Evolutionary conservation across 2,113 vertebrate genomes (phyloP).

Genomic region (Callopanchax toddi): DNA sequence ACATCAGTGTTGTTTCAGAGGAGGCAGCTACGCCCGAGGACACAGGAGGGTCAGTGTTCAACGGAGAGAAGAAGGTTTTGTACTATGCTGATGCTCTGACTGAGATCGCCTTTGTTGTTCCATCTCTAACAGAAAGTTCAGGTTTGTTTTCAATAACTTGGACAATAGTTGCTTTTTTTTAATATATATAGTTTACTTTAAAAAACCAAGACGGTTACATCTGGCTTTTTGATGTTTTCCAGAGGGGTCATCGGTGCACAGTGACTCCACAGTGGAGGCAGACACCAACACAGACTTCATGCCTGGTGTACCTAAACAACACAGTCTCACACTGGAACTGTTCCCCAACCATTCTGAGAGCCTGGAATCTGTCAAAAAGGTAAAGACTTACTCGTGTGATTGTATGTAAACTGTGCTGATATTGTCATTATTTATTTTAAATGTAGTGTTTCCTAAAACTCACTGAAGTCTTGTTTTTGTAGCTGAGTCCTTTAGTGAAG

Average conservation of each 20-base stretch:
- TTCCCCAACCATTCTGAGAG: slow-evolving; percentile 92
- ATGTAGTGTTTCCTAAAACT: slow-evolving; percentile 2
- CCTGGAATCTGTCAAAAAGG: slow-evolving; percentile 89
- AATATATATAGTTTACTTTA: not conserved
- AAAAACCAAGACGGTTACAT: not conserved
- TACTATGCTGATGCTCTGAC: slow-evolving; percentile 96
- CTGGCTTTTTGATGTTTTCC: slow-evolving; percentile 32
- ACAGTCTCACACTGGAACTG: slow-evolving; percentile 90
- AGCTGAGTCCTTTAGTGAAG: slow-evolving; percentile 91
- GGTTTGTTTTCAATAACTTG: slow-evolving; percentile 75
- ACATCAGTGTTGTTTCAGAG: slow-evolving; percentile 70
- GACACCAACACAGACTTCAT: slow-evolving; percentile 89
- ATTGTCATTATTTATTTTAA: not conserved
- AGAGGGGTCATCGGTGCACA: slow-evolving; percentile 92
- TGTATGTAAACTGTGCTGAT: not conserved
- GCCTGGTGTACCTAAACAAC: slow-evolving; percentile 87
- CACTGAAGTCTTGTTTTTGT: slow-evolving; percentile 21
- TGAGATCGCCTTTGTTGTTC: slow-evolving; percentile 95
- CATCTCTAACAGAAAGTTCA: slow-evolving; percentile 87
- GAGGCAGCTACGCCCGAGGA: slow-evolving; percentile 85
- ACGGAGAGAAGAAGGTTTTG: slow-evolving; percentile 92
- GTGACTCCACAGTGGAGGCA: slow-evolving; percentile 87
- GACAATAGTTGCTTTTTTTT: not conserved
- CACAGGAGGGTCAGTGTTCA: slow-evolving; percentile 90
- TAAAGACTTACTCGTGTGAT: slow-evolving; percentile 40